Evolutionary conservation across 2,888 invertebrate species (phyloP).

Genomic region (Sympetrum striolatum): DNA sequence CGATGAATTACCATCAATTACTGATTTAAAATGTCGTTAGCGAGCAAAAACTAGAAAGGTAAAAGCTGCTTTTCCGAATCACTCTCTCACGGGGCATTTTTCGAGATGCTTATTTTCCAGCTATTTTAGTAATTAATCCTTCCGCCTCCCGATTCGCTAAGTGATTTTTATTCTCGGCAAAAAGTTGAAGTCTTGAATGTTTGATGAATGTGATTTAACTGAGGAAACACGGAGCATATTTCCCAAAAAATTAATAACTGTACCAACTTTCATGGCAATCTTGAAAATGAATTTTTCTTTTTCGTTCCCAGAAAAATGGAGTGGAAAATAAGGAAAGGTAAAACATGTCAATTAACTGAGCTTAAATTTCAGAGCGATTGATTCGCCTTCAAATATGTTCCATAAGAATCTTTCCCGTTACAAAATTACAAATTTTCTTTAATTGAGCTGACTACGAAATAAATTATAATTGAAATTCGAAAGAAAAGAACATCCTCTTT

Average conservation of each 20-base stretch:
- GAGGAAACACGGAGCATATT: background rate
- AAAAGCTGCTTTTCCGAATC: background rate
- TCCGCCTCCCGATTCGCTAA: background rate
- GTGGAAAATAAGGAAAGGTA: background rate
- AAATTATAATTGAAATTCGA: no score
- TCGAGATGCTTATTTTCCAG: background rate
- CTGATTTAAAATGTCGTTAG: background rate
- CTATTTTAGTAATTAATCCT: background rate
- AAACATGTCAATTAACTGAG: no score
- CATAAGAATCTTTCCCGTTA: no score
- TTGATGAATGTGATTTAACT: background rate
- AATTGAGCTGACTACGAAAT: no score
- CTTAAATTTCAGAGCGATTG: background rate
- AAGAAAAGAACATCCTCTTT: no score
- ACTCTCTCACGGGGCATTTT: background rate
- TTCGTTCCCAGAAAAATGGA: background rate
- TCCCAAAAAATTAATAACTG: background rate
- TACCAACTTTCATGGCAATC: background rate
- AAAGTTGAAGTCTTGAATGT: background rate
- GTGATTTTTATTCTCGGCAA: background rate
- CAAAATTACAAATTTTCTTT: no score
- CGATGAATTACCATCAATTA: background rate
- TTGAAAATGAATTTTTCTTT: background rate
- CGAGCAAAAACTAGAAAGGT: background rate
- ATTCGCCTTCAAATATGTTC: background rate